Evolutionary conservation across 2,113 vertebrate genomes (phyloP), one percentile per base, ranked within the genome.

Genomic region (Apodemus sylvaticus): DNA sequence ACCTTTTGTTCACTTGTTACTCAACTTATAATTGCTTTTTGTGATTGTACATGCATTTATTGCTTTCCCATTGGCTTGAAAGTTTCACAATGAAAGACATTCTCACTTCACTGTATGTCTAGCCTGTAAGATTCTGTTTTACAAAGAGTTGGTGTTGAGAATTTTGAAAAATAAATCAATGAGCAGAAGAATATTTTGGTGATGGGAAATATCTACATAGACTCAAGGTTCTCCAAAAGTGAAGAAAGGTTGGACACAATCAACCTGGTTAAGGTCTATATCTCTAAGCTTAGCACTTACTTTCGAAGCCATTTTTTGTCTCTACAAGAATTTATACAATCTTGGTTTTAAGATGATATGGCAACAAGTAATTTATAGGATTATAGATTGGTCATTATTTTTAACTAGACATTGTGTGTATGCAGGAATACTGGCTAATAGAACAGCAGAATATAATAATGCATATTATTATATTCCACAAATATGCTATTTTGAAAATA

Each of bases 11-110:
- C 89, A 31, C 42, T 83, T 90, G n/a, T 92, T 93, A 76, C 83
- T 96, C 45, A 95, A 76, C 7, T 70, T 92, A n/a, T 81, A 93
- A 93, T 95, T 96, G 77, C 24, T 95, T 85, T 93, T 83, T 53
- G 74, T 71, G 70, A 73, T 89, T 92, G 24, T 68, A 64, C 51
- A 85, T 81, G 58, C 86, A 77, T 91, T 90, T 92, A 66, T 17
- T 88, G 34, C 60, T 53, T 53, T 82, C 73, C 39, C 19, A 68
- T 45, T 92, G 22, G 51, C 34, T 68, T 90, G 51, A 36, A 96
- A 83, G n/a, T 19, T 93, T 94, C n/a, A 86, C 4, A 76, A 48
- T 76, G 42, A 86, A 73, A 88, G 81, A 87, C 26, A 68, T 1
- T 78, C 68, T 81, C 19, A 83, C 20, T 55, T 60, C 55, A 48